Conservation (phyloP, 1,140 invertebrate species). For the Ostrea edulis region DNA sequence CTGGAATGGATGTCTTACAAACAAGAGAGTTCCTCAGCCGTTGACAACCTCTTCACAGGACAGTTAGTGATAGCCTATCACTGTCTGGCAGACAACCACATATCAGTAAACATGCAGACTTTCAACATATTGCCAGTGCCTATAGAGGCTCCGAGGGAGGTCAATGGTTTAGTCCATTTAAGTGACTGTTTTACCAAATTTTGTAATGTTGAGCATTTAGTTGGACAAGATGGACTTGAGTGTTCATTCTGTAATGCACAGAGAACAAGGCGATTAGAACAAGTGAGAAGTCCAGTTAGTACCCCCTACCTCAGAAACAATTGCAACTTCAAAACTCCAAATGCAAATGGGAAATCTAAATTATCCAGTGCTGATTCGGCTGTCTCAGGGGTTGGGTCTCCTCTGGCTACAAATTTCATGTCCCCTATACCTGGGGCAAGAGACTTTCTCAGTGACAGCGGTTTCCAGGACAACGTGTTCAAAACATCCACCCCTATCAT, state of each 20-base stretch:
- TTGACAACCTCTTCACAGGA: conserved; percentile 76
- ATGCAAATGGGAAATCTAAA: neutral
- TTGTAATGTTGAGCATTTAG: conserved; percentile 74
- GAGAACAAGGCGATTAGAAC: neutral
- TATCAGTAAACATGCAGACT: conserved; percentile 76
- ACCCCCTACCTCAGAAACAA: neutral
- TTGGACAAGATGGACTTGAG: conserved; percentile 63
- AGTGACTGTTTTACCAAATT: conserved; percentile 76
- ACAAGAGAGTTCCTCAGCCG: conserved; percentile 72
- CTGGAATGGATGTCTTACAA: conserved; percentile 78
- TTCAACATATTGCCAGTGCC: conserved; percentile 77
- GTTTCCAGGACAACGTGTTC: conserved; percentile 74
- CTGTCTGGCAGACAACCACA: conserved; percentile 70
- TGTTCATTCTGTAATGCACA: conserved; percentile 56
- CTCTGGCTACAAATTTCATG: conserved; percentile 57
- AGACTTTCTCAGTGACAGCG: conserved; percentile 71
- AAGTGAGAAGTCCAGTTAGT: neutral
- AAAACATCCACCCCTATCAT: conserved; percentile 75
- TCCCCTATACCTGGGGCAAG: conserved; percentile 69
- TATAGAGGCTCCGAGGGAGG: conserved; percentile 65
- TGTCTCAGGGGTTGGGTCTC: conserved; percentile 45
- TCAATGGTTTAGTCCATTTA: conserved; percentile 71
- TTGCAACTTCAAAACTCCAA: conserved; percentile 30
- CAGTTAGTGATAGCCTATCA: conserved; percentile 76
- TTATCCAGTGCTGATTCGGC: conserved; percentile 61